These are phyloP conservation scores for Fopius arisanus DNA, from an alignment of 1,140 invertebrate genomes.

Conservation along the genomic window DNA sequence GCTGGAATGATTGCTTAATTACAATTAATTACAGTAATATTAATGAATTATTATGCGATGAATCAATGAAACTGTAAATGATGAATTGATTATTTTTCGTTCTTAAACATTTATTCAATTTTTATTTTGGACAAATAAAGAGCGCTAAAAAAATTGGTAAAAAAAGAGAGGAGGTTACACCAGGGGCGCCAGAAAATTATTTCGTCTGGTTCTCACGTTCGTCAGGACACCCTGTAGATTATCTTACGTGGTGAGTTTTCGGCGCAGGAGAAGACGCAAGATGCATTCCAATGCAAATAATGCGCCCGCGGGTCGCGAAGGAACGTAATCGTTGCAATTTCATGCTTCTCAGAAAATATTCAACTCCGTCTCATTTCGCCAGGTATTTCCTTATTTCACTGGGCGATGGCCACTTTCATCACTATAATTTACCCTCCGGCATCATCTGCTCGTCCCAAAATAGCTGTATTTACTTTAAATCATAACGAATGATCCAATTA, in stretches of 20 bases:
- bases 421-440: not conserved
- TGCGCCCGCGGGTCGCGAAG: constrained; percentile 46
- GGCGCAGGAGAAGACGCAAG: constrained; percentile 39
- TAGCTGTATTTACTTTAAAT: not conserved
- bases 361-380: constrained; percentile 10
- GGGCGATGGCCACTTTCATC: not conserved
- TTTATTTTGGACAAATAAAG: not conserved
- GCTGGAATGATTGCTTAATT: too few species aligned
- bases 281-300: constrained; percentile 63
- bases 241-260: constrained; percentile 48
- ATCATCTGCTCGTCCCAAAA: not conserved
- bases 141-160: not conserved
- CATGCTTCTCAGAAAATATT: constrained; percentile 56
- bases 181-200: constrained; percentile 19
- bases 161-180: constrained; percentile 6
- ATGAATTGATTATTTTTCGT: not conserved
- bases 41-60: too few species aligned
- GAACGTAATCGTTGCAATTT: constrained; percentile 60
- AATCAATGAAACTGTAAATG: not conserved
- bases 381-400: constrained; percentile 2
- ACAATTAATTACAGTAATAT: too few species aligned
- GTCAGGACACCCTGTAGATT: constrained; percentile 51
- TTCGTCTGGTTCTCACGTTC: constrained; percentile 46
- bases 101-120: not conserved
- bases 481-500: not conserved